Conservation (phyloP, 2,797 vertebrate species). For the Paratrypauchen microcephalus region DNA sequence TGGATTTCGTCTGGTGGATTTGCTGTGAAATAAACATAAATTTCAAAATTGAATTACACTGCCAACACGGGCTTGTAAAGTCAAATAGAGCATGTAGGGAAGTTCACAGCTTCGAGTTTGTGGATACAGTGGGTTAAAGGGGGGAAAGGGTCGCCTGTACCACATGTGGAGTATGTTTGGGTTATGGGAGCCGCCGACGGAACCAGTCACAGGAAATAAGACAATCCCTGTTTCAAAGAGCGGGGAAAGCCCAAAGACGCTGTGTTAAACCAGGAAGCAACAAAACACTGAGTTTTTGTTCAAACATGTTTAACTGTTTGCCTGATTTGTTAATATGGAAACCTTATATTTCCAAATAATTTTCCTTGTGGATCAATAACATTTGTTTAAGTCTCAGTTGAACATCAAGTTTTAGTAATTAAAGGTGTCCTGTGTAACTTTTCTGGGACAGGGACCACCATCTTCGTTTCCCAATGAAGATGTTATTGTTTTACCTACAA, state of each 20-base stretch:
- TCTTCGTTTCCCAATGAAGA: background rate
- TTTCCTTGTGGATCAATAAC: no score
- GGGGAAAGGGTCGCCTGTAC: constrained; percentile 42
- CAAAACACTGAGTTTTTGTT: background rate
- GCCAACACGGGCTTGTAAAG: constrained; percentile 42
- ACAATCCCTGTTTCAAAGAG: constrained; percentile 1
- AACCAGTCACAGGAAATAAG: constrained; percentile 14
- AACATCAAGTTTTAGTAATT: no score
- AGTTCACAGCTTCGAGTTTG: constrained; percentile 21
- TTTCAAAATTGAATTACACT: constrained; percentile 56
- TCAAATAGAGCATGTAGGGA: constrained; percentile 52
- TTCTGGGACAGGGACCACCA: no score
- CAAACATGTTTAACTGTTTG: background rate
- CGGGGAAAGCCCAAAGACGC: background rate
- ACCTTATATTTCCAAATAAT: no score
- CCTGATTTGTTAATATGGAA: background rate
- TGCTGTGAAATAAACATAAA: constrained; percentile 63
- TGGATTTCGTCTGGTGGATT: constrained; percentile 49
- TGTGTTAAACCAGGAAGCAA: background rate
- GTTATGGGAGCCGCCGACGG: constrained; percentile 42
- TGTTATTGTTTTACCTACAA: no score
- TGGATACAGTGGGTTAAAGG: constrained; percentile 40
- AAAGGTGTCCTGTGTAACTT: no score
- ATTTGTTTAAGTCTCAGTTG: no score
- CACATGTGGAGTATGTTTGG: constrained; percentile 65